Percentiles rank a stretch among this genome's conserved stretches.
Conservation (phyloP, 2,113 vertebrate genomes). For the Notothenia rossii region DNA sequence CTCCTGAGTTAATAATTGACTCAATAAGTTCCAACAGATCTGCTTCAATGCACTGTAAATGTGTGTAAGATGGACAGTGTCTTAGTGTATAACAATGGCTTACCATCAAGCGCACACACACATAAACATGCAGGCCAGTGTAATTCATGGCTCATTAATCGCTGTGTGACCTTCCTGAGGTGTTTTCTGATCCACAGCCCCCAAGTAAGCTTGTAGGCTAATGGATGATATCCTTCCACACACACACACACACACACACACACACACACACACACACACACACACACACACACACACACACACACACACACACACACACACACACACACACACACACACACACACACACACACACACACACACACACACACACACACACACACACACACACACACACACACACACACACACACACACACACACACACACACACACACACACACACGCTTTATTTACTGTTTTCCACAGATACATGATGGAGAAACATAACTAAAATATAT, state of each 20-base stretch:
- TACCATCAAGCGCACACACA: constrained; percentile 9
- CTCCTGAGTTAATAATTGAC: background rate
- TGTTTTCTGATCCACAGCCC: constrained; percentile 32
- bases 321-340: no score
- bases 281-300: no score
- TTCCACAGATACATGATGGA: constrained; percentile 4
- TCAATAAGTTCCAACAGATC: background rate
- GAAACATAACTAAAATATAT: constrained; percentile 21
- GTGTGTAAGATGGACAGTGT: background rate
- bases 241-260: background rate
- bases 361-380: no score
- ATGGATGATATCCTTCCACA: constrained; percentile 18
- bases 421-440: constrained; percentile 17
- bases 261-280: no score
- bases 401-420: background rate
- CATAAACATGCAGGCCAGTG: background rate
- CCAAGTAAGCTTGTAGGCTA: constrained; percentile 35
- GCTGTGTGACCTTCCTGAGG: constrained; percentile 39
- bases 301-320: no score
- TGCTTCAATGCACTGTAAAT: background rate
- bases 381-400: no score
- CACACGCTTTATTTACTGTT: constrained; percentile 23
- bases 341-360: no score
- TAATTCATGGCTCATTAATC: constrained; percentile 45
- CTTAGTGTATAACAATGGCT: background rate